A percentile compares a stretch with the other conserved stretches of the same genome.
phyloP scores from a whole-genome alignment of 2,113 vertebrate species.

The Oenanthe oenanthe region DNA sequence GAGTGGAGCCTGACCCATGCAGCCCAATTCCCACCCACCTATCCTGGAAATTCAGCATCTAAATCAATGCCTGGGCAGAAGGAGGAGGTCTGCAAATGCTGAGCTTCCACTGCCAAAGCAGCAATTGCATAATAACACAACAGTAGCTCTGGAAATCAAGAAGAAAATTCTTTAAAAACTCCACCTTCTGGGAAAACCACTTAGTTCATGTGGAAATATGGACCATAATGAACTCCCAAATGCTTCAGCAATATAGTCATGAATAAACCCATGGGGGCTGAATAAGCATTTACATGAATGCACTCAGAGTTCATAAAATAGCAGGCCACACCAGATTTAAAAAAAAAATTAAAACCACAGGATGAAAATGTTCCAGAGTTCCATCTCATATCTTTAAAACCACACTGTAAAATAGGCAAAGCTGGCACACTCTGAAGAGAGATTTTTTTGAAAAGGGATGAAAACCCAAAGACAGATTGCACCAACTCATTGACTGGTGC shows the following conservation, averaged over 20 bases:
- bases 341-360: not conserved
- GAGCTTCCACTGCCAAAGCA: not conserved
- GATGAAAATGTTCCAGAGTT: not conserved
- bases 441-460: not conserved
- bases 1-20: not conserved
- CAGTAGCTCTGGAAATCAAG: not conserved
- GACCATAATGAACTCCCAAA: constrained; percentile 47
- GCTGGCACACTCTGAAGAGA: not conserved
- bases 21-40: not conserved
- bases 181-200: constrained; percentile 26
- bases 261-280: constrained; percentile 41
- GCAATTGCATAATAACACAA: not conserved
- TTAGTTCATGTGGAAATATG: constrained; percentile 34
- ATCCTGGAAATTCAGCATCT: not conserved
- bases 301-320: constrained; percentile 20
- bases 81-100: not conserved
- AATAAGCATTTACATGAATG: constrained; percentile 52
- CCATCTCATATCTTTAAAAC: not conserved
- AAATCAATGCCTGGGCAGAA: not conserved
- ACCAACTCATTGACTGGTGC: not conserved
- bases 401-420: not conserved
- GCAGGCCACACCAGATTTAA: not conserved
- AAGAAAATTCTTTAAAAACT: constrained; percentile 15
- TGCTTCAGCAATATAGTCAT: constrained; percentile 15
- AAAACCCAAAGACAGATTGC: not conserved